phyloP scores from a whole-genome alignment of 2,797 vertebrate species.

The Choloepus didactylus region DNA sequence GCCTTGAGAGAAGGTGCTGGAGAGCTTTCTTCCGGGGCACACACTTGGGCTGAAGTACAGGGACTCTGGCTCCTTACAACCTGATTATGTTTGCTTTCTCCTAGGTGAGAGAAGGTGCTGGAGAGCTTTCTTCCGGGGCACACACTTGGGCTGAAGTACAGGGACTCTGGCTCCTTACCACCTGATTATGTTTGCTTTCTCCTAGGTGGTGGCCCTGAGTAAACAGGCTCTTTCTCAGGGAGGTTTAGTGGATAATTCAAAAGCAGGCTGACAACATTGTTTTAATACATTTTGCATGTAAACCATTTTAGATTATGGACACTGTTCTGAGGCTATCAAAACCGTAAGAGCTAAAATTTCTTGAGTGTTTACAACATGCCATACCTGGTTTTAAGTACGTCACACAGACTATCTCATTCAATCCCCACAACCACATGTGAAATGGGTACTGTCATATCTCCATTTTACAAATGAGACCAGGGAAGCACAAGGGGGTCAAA shows the following conservation, averaged over 20 bases:
- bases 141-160: background rate
- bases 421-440: background rate
- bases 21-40: background rate
- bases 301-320: background rate
- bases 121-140: background rate
- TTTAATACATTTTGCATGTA: background rate
- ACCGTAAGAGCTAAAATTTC: background rate
- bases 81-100: background rate
- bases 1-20: fast-evolving
- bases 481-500: background rate
- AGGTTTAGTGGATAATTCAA: background rate
- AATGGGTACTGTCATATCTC: background rate
- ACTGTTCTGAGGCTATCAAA: background rate
- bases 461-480: background rate
- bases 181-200: background rate
- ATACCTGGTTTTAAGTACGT: background rate
- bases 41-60: background rate
- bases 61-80: background rate
- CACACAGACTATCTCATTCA: background rate
- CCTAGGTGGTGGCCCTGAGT: background rate
- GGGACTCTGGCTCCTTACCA: background rate
- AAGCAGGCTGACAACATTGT: background rate
- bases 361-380: background rate
- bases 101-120: too few relatives aligned
- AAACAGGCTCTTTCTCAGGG: background rate